A percentile compares a stretch with the other conserved stretches of the same genome.
These are phyloP conservation scores for Bergia puertoricense DNA, from an alignment of 92 coral and sea anemone genomes.

Conservation along the genomic window DNA sequence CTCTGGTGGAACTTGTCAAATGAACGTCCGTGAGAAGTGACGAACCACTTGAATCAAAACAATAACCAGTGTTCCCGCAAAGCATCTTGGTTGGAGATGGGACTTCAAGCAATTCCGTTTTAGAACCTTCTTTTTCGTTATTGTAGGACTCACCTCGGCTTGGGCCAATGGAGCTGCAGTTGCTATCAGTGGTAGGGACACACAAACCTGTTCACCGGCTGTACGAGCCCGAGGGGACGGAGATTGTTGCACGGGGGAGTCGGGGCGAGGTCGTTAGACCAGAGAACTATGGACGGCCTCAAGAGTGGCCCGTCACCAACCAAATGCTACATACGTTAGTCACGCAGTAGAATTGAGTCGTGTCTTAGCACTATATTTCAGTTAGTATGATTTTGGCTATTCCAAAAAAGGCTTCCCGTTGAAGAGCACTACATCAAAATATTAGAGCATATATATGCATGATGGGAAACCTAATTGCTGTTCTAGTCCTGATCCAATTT, in stretches of 20 bases:
- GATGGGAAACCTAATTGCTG: too few relatives aligned
- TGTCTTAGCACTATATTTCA: too few relatives aligned
- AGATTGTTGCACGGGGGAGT: slow-evolving; percentile 39
- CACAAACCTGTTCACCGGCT: slow-evolving; percentile 66
- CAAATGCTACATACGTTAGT: slow-evolving; percentile 82
- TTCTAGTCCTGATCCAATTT: too few relatives aligned
- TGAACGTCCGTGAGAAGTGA: too few relatives aligned
- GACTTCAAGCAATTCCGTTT: too few relatives aligned
- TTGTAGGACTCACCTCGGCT: slow-evolving; percentile 90
- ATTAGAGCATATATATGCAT: too few relatives aligned
- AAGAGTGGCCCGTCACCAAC: slow-evolving; percentile 88
- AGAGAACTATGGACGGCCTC: slow-evolving; percentile 75
- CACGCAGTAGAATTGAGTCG: slow-evolving; percentile 53
- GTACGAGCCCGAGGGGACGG: slow-evolving; percentile 48
- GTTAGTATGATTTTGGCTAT: too few relatives aligned
- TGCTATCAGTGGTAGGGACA: slow-evolving; percentile 83
- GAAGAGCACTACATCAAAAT: too few relatives aligned
- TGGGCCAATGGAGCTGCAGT: slow-evolving; percentile 96
- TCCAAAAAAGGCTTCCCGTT: too few relatives aligned
- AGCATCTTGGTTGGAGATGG: neutral
- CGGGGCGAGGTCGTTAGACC: slow-evolving; percentile 53
- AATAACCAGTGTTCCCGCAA: too few relatives aligned
- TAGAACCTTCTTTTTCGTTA: neutral
- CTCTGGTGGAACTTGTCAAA: too few relatives aligned
- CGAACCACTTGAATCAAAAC: too few relatives aligned